Conservation (phyloP, 2,113 vertebrate genomes). For the Agapornis roseicollis region DNA sequence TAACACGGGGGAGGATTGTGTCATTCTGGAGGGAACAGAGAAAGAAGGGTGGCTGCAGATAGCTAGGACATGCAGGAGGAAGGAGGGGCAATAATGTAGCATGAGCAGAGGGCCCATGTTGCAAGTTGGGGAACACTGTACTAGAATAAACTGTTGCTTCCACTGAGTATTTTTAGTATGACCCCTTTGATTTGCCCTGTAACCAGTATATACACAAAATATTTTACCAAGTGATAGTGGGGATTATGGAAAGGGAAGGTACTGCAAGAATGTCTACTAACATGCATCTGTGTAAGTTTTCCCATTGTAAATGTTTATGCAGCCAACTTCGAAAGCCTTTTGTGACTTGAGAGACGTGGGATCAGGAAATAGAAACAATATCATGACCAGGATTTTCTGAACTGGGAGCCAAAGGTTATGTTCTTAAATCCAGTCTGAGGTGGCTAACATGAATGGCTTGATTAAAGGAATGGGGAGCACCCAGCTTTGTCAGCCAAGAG, state of each 20-base stretch:
- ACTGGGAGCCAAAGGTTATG: neutral
- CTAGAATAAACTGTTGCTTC: neutral
- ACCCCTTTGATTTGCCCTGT: neutral
- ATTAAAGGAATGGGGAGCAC: neutral
- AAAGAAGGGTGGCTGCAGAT: neutral
- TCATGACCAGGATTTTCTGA: constrained; percentile 44
- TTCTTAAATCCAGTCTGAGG: constrained; percentile 24
- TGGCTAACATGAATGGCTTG: neutral
- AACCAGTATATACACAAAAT: neutral
- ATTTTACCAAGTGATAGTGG: fast-evolving
- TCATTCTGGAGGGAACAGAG: neutral
- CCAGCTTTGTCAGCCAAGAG: neutral
- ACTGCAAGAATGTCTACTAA: neutral
- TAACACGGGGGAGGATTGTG: neutral
- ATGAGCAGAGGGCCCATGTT: fast-evolving
- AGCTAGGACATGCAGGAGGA: neutral
- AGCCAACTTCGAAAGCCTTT: constrained; percentile 49
- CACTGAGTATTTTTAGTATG: neutral
- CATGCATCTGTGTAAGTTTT: constrained; percentile 38
- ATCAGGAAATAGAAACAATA: constrained; percentile 58
- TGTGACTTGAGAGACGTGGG: constrained; percentile 35
- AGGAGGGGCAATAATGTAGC: neutral
- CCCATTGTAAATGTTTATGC: constrained; percentile 36
- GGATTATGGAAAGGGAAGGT: neutral
- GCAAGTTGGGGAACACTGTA: neutral